These are phyloP conservation scores for Catalaphyllia jardinei DNA, from an alignment of 64 coral and sea anemone species.

Conservation along the genomic window DNA sequence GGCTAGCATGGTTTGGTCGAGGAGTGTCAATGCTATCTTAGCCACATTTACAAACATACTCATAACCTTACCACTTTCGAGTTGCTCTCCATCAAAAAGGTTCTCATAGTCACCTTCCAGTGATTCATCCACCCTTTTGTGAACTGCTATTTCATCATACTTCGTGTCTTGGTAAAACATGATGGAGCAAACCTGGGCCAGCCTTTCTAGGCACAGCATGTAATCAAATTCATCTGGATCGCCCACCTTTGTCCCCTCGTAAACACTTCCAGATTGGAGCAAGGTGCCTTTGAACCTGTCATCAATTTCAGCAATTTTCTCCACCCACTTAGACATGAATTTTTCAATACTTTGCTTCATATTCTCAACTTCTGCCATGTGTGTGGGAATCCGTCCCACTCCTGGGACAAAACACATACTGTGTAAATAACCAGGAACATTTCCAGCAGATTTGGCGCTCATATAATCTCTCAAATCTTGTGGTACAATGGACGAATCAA, in stretches of 20 bases:
- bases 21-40: constrained; percentile 10
- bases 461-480: constrained; percentile 22
- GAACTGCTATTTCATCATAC: constrained; percentile 9
- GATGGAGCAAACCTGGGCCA: constrained; percentile 12
- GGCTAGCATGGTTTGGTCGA: neutral
- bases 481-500: neutral
- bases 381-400: constrained; percentile 11
- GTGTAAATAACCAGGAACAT: constrained; percentile 26
- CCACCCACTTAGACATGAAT: constrained; percentile 21
- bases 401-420: constrained; percentile 25
- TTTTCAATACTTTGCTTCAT: neutral
- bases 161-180: neutral
- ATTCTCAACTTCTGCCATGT: neutral
- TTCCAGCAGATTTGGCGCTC: neutral
- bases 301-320: constrained; percentile 42
- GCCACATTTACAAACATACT: constrained; percentile 23
- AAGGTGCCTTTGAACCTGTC: constrained; percentile 23
- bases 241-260: constrained; percentile 43
- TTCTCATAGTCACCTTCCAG: neutral
- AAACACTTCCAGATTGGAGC: constrained; percentile 38
- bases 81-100: constrained; percentile 23
- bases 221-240: constrained; percentile 67
- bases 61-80: constrained; percentile 36
- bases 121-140: neutral
- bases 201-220: constrained; percentile 39